Conservation (phyloP, 1,140 invertebrate species). For the Panulirus ornatus region DNA sequence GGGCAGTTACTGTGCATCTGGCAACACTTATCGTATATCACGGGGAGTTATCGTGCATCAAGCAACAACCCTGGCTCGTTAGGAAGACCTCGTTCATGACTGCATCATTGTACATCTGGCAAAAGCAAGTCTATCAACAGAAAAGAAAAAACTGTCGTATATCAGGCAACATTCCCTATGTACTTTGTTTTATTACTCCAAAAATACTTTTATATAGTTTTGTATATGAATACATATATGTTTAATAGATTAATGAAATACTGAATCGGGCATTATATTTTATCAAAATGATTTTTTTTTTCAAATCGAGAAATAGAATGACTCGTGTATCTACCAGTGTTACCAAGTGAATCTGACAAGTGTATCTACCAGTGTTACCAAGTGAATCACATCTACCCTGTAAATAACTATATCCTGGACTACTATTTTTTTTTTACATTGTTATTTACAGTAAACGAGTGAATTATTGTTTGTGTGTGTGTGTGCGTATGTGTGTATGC, state of each 20-base stretch:
- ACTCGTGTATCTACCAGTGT: background rate
- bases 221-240: slow-evolving; percentile 20
- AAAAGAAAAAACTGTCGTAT: background rate
- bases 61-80: too few relatives aligned
- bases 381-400: slow-evolving; percentile 42
- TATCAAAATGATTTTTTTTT: background rate
- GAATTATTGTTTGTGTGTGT: background rate
- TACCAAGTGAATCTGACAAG: slow-evolving; percentile 34
- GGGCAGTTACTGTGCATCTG: background rate
- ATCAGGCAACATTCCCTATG: slow-evolving; percentile 9
- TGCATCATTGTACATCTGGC: background rate
- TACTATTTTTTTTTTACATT: background rate
- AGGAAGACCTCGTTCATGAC: background rate
- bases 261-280: slow-evolving; percentile 13
- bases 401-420: slow-evolving; percentile 22
- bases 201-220: slow-evolving; percentile 37
- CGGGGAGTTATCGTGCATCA: background rate
- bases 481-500: slow-evolving; percentile 35
- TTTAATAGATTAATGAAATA: background rate
- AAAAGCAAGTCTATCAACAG: background rate
- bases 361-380: background rate
- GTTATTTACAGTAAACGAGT: background rate
- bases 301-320: background rate
- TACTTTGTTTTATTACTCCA: background rate
- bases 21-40: background rate